Base-by-base conservation (phyloP, 2,888 invertebrate species). In the Tortricodes alternella region DNA sequence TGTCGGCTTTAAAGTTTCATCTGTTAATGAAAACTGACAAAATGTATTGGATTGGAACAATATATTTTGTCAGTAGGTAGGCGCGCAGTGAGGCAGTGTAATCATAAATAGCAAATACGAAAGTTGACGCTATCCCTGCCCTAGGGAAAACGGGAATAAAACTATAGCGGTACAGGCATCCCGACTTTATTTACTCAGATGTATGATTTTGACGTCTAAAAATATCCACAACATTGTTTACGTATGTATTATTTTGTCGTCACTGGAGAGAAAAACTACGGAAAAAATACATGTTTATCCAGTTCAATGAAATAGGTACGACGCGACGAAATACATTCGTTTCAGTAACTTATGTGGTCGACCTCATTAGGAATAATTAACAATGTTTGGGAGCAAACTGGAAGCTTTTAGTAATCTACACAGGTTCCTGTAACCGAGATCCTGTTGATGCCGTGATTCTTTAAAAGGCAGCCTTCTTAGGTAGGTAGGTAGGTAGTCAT, bases 61-160 rank as follows among this genome's bases (percentile, higher is more conserved):
- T 21, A 5, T 21, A 21, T 21, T 3, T 21, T 4, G 3, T 5
- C 5, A 29, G 7, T 18, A n/a, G 29, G 44, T 29, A 29, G 27
- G 44, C 44, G 11, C n/a, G 11, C 43, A 24, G 29, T n/a, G 13
- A 44, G 29, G 39, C 39, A 19, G 38, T 19, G 23, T 49, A 57
- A 57, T 53, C 44, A 60, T 37, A 58, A 57, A 49, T 15, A 48
- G 53, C 59, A 52, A 48, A 53, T 39, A 59, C 21, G 37, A 27
- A 46, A 56, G 56, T 48, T 52, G 43, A 39, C 48, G 43, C 37
- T 55, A 34, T 24, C 32, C 21, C 24, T n/a, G 9, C 53, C 58
- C 46, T 43, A 13, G 58, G 58, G 58, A 58, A 27, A 48, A 34
- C 32, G 53, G 21, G 44, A 44, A 58, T 58, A 37, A 58, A 58